Base-by-base conservation (phyloP, 53 echinoderm and acorn worm genomes). In the Hippasteria phrygiana region DNA sequence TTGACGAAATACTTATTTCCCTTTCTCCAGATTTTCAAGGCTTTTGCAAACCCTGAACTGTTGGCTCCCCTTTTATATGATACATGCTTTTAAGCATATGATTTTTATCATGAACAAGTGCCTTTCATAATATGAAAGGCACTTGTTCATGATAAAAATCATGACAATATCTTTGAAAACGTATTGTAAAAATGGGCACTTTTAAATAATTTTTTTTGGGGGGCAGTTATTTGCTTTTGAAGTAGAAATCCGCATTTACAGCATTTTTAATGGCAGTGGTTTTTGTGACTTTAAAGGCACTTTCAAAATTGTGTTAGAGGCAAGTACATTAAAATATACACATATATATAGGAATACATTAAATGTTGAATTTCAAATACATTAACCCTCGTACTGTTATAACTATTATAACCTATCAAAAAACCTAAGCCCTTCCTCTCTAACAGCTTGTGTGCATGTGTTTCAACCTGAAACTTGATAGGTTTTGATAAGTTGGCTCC, bases 171-270 rank as follows among this genome's bases (percentile, higher is more conserved):
- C 20, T n/a, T 22, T 59, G 20, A 3, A 59, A 59, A 59, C 20
- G n/a, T 59, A 55, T 59, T 22, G n/a, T 59, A 59, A 59, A 59
- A 59, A n/a, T n/a, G 59, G 59, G 6, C 59, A 59, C 59, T 59
- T 59, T 22, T 59, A 22, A 59, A 22, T 14, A 59, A 26, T 24
- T 59, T 7, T n/a, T n/a, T n/a, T n/a, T n/a, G n/a, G n/a, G n/a
- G n/a, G n/a, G n/a, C n/a, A n/a, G n/a, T n/a, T 59, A 18, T 0
- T 59, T 59, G 16, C 59, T 24, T 8, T 55, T 55, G 55, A 17
- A 55, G 10, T 55, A 55, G 59, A 4, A 59, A 1, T 51, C 14
- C 5, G 20, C 7, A 5, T 59, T 59, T 59, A 24, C 26, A 26
- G 59, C 59, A 59, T 45, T 45, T 45, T 22, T 26, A 59, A 24